Base-by-base conservation (phyloP, 2,888 invertebrate genomes). In the Athalia rosae region DNA sequence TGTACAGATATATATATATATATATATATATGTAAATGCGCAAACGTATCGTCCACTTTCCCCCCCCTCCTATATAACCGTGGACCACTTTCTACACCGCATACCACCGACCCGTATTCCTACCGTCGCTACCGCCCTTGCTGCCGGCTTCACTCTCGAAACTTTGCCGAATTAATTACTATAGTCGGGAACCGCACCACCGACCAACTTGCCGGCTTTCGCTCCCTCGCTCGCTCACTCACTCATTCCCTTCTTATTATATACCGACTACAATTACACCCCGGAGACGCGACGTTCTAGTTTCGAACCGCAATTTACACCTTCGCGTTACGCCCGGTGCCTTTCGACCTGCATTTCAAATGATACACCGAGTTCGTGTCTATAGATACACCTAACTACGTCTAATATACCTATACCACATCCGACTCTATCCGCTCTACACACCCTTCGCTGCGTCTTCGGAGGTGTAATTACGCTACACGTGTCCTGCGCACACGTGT, bases 231-330 rank as follows among this genome's bases (percentile, higher is more conserved):
- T 41, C 58, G 28, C n/a, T n/a, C n/a, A n/a, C n/a, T n/a, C n/a
- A n/a, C 62, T 50, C 77, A 58, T 62, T 58, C 74, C 43, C 53
- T 66, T 45, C 45, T 59, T 56, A 67, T 76, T 62, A 78, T 61
- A 47, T 59, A 59, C 58, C 45, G 47, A 69, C 59, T 69, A 61
- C 43, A 11, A 53, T 11, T 53, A 53, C 45, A 43, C 63, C 45
- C 2, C 5, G 63, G 63, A n/a, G n/a, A 63, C 61, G 61, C 61
- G 6, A 9, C 28, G 61, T 6, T 61, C 61, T 9, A 61, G 45
- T 45, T 63, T 63, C 43, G 45, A 6, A 47, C n/a, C 9, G 45
- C 63, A 62, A 45, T 45, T 63, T 45, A 63, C 45, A 63, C 45
- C 62, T 62, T 62, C 11, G 9, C 53, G 7, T 53, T 53, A 4